phyloP scores from a whole-genome alignment of 2,888 invertebrate species.

The Germaria angustata region DNA sequence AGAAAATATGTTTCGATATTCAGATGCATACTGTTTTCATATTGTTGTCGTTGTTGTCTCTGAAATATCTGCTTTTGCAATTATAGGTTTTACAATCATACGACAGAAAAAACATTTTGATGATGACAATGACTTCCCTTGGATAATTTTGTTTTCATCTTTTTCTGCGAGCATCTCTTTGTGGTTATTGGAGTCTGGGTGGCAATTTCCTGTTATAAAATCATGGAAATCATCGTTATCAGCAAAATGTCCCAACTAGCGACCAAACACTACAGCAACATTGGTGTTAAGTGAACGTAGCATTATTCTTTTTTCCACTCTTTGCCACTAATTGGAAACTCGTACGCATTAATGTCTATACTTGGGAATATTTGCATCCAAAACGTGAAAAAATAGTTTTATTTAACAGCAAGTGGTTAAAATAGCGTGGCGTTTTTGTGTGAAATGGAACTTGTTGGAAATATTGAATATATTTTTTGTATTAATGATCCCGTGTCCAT shows the following conservation, averaged over 20 bases:
- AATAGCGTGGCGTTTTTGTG: slow-evolving; percentile 12
- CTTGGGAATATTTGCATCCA: slow-evolving; percentile 38
- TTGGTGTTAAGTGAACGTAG: slow-evolving; percentile 62
- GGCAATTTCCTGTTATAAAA: slow-evolving; percentile 63
- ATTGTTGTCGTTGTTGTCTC: not conserved
- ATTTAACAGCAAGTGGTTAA: slow-evolving; percentile 54
- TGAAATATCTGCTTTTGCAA: slow-evolving; percentile 43
- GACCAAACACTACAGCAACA: slow-evolving; percentile 60
- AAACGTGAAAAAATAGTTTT: slow-evolving; percentile 20
- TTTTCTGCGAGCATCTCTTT: slow-evolving; percentile 38
- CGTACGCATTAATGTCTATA: slow-evolving; percentile 61
- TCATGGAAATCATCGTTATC: slow-evolving; percentile 43
- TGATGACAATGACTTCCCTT: slow-evolving; percentile 58
- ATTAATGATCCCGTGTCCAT: slow-evolving; percentile 30
- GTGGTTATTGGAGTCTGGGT: slow-evolving; percentile 60
- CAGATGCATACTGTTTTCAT: slow-evolving; percentile 14
- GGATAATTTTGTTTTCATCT: not conserved
- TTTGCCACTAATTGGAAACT: slow-evolving; percentile 65
- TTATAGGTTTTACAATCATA: slow-evolving; percentile 45
- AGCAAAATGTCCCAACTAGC: slow-evolving; percentile 61
- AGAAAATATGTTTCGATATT: slow-evolving; percentile 40
- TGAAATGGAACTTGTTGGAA: not conserved
- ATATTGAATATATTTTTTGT: slow-evolving; percentile 36
- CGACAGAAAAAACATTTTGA: slow-evolving; percentile 34
- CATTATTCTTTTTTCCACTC: not conserved